These are phyloP conservation scores for Cotesia glomerata DNA, from an alignment of 1,140 invertebrate species.

Conservation along the genomic window DNA sequence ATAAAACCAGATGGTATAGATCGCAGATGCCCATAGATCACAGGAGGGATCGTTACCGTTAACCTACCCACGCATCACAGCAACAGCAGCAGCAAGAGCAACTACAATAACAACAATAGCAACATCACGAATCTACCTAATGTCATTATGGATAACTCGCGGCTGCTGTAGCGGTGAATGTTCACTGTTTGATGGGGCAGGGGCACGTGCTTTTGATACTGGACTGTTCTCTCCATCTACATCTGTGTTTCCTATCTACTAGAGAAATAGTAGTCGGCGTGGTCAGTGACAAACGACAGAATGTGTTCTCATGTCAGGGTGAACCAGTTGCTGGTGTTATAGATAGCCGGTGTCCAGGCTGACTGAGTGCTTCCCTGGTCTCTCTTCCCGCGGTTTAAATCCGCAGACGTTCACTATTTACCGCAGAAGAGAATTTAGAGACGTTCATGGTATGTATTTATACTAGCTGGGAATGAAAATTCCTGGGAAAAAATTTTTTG, in stretches of 20 bases:
- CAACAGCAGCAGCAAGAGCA: constrained; percentile 47
- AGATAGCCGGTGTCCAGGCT: neutral
- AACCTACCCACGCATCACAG: constrained; percentile 41
- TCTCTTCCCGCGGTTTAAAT: too few species aligned
- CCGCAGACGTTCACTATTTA: too few species aligned
- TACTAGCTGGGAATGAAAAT: too few species aligned
- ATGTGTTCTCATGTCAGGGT: neutral
- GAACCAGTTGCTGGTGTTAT: neutral
- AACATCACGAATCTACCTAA: neutral
- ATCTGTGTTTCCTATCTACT: neutral
- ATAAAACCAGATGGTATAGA: constrained; percentile 36
- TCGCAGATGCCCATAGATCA: constrained; percentile 10
- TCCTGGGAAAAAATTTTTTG: too few species aligned
- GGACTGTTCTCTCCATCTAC: constrained; percentile 8
- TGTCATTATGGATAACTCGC: neutral
- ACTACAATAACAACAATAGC: constrained; percentile 31
- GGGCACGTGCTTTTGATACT: constrained; percentile 15
- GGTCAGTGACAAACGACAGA: constrained; percentile 40
- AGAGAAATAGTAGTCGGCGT: constrained; percentile 15
- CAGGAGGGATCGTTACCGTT: constrained; percentile 41
- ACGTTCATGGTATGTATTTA: too few species aligned
- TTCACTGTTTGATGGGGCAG: constrained; percentile 2
- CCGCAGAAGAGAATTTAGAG: too few species aligned
- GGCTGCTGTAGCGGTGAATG: neutral
- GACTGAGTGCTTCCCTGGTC: neutral